Conservation (phyloP, 2,113 vertebrate species). For the Pogona vitticeps region DNA sequence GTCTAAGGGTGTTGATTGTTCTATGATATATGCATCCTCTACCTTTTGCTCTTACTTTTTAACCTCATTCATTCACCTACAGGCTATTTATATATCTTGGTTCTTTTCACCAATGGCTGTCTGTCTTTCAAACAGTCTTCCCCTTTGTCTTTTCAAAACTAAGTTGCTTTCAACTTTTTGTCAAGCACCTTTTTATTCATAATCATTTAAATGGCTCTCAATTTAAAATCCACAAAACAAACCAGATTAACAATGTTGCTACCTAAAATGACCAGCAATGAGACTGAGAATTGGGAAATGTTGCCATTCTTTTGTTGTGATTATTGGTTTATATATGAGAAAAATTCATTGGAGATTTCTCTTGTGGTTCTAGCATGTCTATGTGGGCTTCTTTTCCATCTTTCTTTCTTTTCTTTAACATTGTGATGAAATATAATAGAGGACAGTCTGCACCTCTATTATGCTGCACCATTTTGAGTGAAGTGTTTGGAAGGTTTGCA, state of each 20-base stretch:
- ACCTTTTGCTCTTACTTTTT: background rate
- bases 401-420: too few species aligned
- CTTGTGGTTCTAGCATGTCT: background rate
- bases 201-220: background rate
- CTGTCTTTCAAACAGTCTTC: background rate
- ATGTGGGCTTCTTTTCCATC: too few species aligned
- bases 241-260: background rate
- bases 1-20: background rate
- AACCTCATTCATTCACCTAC: constrained; percentile 20
- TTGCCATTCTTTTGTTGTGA: background rate
- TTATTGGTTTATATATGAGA: background rate
- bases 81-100: constrained; percentile 24
- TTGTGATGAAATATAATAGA: too few species aligned
- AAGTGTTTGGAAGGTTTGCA: too few species aligned
- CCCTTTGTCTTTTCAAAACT: constrained; percentile 13
- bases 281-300: background rate
- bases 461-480: too few species aligned
- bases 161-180: background rate
- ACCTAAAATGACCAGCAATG: background rate
- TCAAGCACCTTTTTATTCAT: background rate
- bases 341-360: background rate
- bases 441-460: too few species aligned
- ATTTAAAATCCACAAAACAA: background rate
- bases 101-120: background rate
- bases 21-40: constrained; percentile 5